Conservation (phyloP, 2,888 invertebrate genomes). For the Stegana nigrithorax region DNA sequence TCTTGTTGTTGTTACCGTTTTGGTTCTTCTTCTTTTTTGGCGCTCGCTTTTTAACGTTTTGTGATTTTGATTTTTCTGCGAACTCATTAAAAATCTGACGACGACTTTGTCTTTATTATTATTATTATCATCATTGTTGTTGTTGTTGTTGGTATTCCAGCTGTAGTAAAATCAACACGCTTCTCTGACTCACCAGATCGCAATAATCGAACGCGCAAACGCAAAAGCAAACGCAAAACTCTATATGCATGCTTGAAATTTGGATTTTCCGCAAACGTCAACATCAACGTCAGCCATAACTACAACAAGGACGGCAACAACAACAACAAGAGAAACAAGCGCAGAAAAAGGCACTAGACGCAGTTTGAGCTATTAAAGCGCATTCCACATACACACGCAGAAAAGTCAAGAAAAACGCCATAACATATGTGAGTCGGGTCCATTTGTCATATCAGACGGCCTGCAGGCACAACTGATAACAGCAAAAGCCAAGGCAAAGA, state of each 20-base stretch:
- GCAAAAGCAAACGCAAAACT: neutral
- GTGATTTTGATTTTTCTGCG: constrained; percentile 39
- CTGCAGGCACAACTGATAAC: too few relatives aligned
- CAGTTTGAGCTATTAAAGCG: too few relatives aligned
- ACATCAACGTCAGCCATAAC: neutral
- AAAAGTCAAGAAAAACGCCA: too few relatives aligned
- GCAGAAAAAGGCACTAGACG: too few relatives aligned
- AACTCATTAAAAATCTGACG: constrained; percentile 41
- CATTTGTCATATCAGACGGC: too few relatives aligned
- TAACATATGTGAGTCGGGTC: too few relatives aligned
- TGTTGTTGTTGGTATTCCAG: too few relatives aligned
- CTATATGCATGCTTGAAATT: neutral
- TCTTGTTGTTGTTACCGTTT: constrained; percentile 26
- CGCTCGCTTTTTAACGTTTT: constrained; percentile 1
- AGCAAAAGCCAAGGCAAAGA: too few relatives aligned
- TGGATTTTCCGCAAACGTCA: neutral
- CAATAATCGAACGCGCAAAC: neutral
- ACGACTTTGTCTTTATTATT: neutral
- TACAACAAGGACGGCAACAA: neutral
- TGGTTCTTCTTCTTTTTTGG: neutral
- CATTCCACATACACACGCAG: too few relatives aligned
- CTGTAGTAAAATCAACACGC: neutral
- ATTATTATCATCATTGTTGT: neutral
- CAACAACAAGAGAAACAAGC: neutral
- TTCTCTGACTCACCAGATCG: neutral